These are phyloP conservation scores for Glareola pratincola DNA, from an alignment of 2,113 vertebrate species.

Conservation along the genomic window DNA sequence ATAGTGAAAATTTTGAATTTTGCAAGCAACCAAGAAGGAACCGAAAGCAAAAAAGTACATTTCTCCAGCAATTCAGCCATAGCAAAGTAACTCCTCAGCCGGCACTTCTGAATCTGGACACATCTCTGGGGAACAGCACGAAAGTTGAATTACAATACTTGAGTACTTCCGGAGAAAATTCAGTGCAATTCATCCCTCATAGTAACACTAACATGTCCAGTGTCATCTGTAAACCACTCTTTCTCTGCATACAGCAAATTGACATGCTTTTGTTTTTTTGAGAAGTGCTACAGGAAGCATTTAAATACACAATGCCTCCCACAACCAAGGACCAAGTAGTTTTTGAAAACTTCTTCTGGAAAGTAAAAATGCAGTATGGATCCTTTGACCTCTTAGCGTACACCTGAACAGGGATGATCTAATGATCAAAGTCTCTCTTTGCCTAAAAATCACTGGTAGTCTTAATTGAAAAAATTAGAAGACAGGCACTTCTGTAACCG, in stretches of 20 bases:
- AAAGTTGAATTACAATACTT: conserved; percentile 14
- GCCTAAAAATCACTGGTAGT: not conserved
- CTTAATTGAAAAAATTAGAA: not conserved
- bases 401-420: not conserved
- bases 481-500: not conserved
- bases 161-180: not conserved
- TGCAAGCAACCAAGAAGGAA: not conserved
- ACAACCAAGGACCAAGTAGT: not conserved
- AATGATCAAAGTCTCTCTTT: not conserved
- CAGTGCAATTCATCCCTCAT: conserved; percentile 19
- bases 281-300: conserved; percentile 2
- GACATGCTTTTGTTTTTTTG: not conserved
- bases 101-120: not conserved
- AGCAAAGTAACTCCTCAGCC: not conserved
- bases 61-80: not conserved
- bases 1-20: not conserved
- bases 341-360: not conserved
- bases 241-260: not conserved
- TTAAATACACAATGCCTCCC: not conserved
- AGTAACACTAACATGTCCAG: not conserved
- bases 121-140: not conserved
- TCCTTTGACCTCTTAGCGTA: not conserved
- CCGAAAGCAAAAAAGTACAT: not conserved
- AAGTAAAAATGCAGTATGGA: not conserved
- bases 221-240: conserved; percentile 1